Evolutionary conservation across 1,140 invertebrate genomes (phyloP).

Genomic region (Oryzaephilus surinamensis): DNA sequence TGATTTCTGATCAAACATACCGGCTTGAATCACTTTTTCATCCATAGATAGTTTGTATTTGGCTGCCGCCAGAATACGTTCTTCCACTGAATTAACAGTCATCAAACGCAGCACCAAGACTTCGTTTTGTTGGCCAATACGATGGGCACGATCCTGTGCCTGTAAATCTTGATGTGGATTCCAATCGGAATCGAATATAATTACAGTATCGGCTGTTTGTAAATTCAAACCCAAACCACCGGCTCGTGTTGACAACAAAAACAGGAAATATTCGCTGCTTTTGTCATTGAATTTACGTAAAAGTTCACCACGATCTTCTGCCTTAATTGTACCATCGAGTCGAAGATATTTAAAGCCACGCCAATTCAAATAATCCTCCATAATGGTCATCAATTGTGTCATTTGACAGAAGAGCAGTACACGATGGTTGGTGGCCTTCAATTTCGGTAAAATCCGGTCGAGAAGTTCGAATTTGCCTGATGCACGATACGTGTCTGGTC

Average conservation of each 20-base stretch:
- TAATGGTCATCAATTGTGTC: conserved; percentile 98
- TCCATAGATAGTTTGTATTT: conserved; percentile 95
- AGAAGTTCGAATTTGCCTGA: conserved; percentile 98
- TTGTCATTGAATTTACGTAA: conserved; percentile 87
- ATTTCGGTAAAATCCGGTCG: conserved; percentile 95
- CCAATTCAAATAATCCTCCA: conserved; percentile 94
- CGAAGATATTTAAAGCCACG: conserved; percentile 63
- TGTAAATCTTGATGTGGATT: conserved; percentile 99
- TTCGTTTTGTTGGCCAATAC: conserved; percentile 97
- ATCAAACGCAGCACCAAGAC: conserved; percentile 92
- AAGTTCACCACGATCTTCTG: conserved; percentile 91
- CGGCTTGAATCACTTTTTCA: conserved; percentile 98
- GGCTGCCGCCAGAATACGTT: conserved; percentile 90
- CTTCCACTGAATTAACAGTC: conserved; percentile 98
- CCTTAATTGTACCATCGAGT: conserved; percentile 94
- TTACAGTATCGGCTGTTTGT: conserved; percentile 95
- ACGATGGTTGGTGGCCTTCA: conserved; percentile 82
- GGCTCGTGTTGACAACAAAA: conserved; percentile 91
- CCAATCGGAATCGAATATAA: conserved; percentile 99
- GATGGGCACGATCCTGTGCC: conserved; percentile 97
- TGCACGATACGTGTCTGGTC: conserved; percentile 83
- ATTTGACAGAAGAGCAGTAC: conserved; percentile 99
- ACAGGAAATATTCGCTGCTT: conserved; percentile 88
- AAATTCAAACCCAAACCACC: conserved; percentile 96
- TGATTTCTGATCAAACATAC: conserved; percentile 99